Evolutionary conservation across 2,113 vertebrate species (phyloP), one percentile per base, ranked within the genome.

Genomic region (Thalassarche chlororhynchos): DNA sequence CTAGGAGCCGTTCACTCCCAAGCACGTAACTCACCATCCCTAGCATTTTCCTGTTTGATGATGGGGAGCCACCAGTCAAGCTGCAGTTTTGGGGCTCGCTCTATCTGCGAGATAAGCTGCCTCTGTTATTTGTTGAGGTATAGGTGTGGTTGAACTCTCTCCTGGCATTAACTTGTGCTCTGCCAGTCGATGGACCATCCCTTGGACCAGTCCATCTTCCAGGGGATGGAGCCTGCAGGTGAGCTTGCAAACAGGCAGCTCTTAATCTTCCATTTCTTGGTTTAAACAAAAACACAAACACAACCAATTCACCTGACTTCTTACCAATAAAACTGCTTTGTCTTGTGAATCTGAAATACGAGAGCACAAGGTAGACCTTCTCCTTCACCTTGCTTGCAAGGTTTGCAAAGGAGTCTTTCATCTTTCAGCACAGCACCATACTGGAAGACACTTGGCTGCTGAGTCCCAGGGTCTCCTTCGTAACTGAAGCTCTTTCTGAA

Each of bases 381-480:
- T 58, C 28, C 58, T 74, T 66, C 38, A n/a, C 34, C 69, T 54
- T 19, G 38, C 77, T 75, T 36, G n/a, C 38, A 25, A n/a, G 61
- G 60, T 47, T 60, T 68, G 46, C 31, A 17, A 26, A 49, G 69
- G 40, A 54, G 17, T 31, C 46, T 36, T 6, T 34, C 2, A 19
- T 17, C 42, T 58, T 79, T 29, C 1, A 2, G 46, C 38, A 16
- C 34, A 31, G 34, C 25, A 13, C 60, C 1, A 0, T 4, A 8
- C 68, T 76, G 47, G 62, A 40, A 42, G 42, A 40, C 3, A 4
- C 32, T 40, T 81, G n/a, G 20, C 4, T 54, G 3, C 11, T 42
- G 65, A 52, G 15, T 61, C 52, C 18, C 8, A 0, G 40, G 55
- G 32, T 44, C 25, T 78, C 23, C 36, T 55, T 65, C 46, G 16